phyloP scores from a whole-genome alignment of 2,113 vertebrate genomes.

The Lipophrys pholis region DNA sequence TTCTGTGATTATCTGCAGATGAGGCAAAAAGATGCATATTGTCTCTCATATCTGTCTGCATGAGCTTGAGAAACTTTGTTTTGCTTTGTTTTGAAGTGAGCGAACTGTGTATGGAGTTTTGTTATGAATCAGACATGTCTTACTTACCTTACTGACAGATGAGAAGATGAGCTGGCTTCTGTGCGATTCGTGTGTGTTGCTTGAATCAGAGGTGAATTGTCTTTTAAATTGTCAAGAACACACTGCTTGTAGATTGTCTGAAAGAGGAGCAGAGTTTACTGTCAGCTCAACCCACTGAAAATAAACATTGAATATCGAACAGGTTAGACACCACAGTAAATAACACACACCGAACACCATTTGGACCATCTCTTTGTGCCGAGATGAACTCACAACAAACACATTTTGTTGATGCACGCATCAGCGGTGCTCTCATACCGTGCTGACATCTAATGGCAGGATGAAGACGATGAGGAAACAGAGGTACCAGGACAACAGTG shows the following conservation, averaged over 20 bases:
- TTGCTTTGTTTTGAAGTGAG: neutral
- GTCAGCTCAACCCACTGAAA: constrained; percentile 15
- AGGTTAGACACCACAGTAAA: neutral
- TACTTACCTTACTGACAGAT: constrained; percentile 65
- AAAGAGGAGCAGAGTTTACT: constrained; percentile 58
- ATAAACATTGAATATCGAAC: neutral
- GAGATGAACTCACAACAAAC: neutral
- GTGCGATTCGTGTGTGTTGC: constrained; percentile 28
- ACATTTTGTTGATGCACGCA: neutral
- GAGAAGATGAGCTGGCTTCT: constrained; percentile 9
- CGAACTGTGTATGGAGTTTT: neutral
- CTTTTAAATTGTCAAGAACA: constrained; percentile 71
- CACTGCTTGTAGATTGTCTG: constrained; percentile 95
- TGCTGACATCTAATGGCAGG: constrained; percentile 94
- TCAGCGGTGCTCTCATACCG: constrained; percentile 80
- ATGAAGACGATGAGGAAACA: constrained; percentile 97
- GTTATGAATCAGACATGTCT: constrained; percentile 1
- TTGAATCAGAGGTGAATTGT: constrained; percentile 5
- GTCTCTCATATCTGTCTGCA: neutral
- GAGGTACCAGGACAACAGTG: constrained; percentile 94
- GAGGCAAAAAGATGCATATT: neutral
- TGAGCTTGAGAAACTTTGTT: neutral
- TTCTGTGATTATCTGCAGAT: neutral
- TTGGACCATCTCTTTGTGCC: no score
- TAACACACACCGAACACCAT: neutral